Conservation (phyloP, 1,140 invertebrate genomes). For the Myzus persicae region DNA sequence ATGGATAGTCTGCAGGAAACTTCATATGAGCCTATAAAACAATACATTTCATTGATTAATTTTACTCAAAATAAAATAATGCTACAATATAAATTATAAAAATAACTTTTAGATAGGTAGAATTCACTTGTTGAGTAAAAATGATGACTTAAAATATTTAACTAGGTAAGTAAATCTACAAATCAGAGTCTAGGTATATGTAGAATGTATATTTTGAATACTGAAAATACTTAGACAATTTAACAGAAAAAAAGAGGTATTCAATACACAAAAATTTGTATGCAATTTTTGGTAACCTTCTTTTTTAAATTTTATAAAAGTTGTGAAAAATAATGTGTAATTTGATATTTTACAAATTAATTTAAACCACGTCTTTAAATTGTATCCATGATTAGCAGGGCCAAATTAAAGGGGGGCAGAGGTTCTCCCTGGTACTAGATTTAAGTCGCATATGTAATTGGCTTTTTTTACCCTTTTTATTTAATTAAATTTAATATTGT, state of each 20-base stretch:
- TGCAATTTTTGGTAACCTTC: not conserved
- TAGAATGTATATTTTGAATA: not conserved
- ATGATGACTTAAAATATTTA: not conserved
- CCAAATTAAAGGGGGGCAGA: no score
- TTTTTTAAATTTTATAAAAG: not conserved
- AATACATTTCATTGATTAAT: not conserved
- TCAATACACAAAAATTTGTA: not conserved
- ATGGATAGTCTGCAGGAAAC: slow-evolving; percentile 97
- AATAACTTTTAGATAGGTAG: not conserved
- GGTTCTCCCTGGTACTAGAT: no score
- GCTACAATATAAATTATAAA: not conserved
- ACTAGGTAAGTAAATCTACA: not conserved
- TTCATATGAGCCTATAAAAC: slow-evolving; percentile 93
- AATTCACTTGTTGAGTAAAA: not conserved
- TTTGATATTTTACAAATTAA: not conserved
- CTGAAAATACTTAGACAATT: not conserved
- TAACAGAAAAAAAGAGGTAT: not conserved
- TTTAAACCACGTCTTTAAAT: not conserved
- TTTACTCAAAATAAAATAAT: not conserved
- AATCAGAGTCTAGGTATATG: not conserved
- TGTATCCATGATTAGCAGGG: no score
- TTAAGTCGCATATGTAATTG: no score
- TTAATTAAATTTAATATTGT: no score
- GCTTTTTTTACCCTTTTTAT: no score
- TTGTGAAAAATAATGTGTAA: not conserved